phyloP scores from a whole-genome alignment of 1,140 invertebrate genomes.

The Drosophila watanabei region DNA sequence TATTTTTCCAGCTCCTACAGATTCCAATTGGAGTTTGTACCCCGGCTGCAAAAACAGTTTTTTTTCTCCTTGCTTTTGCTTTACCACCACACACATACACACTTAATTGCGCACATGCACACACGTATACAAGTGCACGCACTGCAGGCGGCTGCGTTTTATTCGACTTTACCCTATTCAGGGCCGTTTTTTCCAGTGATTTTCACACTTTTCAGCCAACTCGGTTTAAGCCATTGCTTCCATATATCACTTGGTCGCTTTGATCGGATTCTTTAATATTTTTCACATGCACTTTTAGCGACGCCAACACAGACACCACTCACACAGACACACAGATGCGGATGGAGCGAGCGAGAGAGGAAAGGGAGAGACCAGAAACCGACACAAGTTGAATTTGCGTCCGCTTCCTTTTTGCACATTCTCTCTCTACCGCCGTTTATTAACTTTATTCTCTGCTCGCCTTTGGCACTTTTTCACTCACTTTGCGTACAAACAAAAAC shows the following conservation, averaged over 20 bases:
- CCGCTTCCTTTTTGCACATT: constrained; percentile 35
- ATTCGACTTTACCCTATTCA: neutral
- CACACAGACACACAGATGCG: constrained; percentile 19
- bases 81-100: constrained; percentile 32
- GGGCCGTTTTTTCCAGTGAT: constrained; percentile 21
- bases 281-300: constrained; percentile 63
- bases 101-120: constrained; percentile 15
- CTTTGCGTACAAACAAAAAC: constrained; percentile 22
- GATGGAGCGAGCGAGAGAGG: neutral
- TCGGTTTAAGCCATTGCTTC: constrained; percentile 13
- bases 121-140: constrained; percentile 56
- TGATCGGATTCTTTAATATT: constrained; percentile 32
- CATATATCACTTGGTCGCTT: constrained; percentile 13
- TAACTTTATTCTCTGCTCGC: constrained; percentile 17
- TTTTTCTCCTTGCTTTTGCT: constrained; percentile 35
- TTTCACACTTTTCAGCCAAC: constrained; percentile 6
- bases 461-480: neutral
- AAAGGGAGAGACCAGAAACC: constrained; percentile 9
- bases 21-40: constrained; percentile 75
- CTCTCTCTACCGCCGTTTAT: constrained; percentile 22
- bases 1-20: constrained; percentile 14
- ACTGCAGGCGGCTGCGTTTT: constrained; percentile 53
- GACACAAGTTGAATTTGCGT: constrained; percentile 15
- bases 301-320: constrained; percentile 42
- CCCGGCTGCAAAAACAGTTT: constrained; percentile 46